phyloP scores from a whole-genome alignment of 1,140 invertebrate species.

The Thaumatotibia leucotreta region DNA sequence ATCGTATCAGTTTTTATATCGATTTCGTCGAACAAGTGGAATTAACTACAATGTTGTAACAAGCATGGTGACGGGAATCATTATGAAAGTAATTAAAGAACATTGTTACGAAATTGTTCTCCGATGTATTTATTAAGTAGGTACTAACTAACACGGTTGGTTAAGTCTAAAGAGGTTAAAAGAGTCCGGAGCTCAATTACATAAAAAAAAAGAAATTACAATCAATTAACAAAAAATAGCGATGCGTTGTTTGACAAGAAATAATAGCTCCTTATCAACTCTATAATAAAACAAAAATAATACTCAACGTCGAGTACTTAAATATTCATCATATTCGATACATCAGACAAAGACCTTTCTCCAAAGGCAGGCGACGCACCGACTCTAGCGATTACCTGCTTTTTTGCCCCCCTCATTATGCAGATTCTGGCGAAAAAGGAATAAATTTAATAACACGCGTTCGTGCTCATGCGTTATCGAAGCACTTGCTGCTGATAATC shows the following conservation, averaged over 20 bases:
- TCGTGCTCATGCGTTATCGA: conserved; percentile 70
- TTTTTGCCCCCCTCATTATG: conserved; percentile 71
- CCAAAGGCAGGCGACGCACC: conserved; percentile 48
- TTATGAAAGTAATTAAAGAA: background rate
- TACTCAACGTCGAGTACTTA: conserved; percentile 33
- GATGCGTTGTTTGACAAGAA: conserved; percentile 36
- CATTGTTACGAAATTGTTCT: background rate
- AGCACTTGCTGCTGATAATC: conserved; percentile 73
- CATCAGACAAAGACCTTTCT: conserved; percentile 59
- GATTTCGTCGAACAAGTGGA: background rate
- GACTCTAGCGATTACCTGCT: conserved; percentile 64
- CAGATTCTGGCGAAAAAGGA: conserved; percentile 71
- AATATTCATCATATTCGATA: conserved; percentile 53
- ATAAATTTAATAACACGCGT: conserved; percentile 74
- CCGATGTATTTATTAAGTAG: background rate
- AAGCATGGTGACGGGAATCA: background rate
- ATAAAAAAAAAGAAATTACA: background rate
- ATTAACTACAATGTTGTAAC: background rate
- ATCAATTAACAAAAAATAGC: background rate
- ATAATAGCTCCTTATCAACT: conserved; percentile 44
- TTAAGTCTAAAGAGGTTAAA: background rate
- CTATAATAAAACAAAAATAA: conserved; percentile 43
- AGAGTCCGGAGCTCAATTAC: background rate
- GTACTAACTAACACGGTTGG: background rate
- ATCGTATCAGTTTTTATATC: background rate